Evolutionary conservation across 2,113 vertebrate genomes (phyloP), one percentile per base, ranked within the genome.

Genomic region (Regulus satrapa): DNA sequence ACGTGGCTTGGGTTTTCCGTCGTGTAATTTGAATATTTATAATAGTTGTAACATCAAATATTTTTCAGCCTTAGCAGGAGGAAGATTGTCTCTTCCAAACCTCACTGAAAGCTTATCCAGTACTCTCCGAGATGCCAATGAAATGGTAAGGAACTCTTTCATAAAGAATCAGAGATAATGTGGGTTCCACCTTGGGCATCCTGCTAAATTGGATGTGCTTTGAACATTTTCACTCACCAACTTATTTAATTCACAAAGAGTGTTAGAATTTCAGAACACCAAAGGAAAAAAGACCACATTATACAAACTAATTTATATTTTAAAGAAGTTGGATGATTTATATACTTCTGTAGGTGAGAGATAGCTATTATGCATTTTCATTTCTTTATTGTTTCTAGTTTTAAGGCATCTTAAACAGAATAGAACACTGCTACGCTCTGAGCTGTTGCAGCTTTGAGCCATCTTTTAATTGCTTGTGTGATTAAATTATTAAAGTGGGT

Each of bases 101-200:
- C 41, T 98, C 9, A 61, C 90, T 51, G 98, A 96, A 86, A 99
- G 98, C 81, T 97, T 99, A 83, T 98, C 98, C 63, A 98, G 98
- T 67, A 99, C 99, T 23, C 98, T 99, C 17, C 98, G 19, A 45
- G 99, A 98, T 90, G 97, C 98, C 73, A 97, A 98, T 79, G 99
- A 99, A 43, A 99, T 99, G 99, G 99, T 99, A 97, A 99, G 98
- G 82, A 88, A 73, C 62, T 84, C 7, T 62, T 46, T 56, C 19
- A 54, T 16, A 62, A 36, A 10, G 61, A 41, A 38, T 16, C 23
- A 13, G 46, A 38, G 48, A 71, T 49, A 20, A 19, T 52, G 38
- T 75, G 32, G 21, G 18, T 80, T 86, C 31, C 92, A 10, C n/a
- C 59, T 51, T 69, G 71, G 72, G 45, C 49, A 52, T 56, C 48